phyloP scores from a whole-genome alignment of 2,888 invertebrate species.

The Heliothis peltigera region DNA sequence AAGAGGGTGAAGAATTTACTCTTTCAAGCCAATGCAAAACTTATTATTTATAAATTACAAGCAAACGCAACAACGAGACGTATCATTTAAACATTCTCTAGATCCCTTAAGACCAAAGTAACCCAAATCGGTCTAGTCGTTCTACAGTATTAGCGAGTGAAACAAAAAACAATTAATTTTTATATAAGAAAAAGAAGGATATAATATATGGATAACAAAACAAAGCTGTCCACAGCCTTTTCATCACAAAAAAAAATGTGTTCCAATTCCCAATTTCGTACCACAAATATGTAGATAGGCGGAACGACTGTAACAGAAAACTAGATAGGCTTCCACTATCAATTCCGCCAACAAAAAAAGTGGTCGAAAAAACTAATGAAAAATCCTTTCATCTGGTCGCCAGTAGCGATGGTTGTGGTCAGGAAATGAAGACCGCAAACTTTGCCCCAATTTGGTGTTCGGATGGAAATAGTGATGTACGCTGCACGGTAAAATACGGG shows the following conservation, averaged over 20 bases:
- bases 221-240: not conserved
- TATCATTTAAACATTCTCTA: too few species aligned
- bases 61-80: too few species aligned
- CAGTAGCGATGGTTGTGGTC: conserved; percentile 57
- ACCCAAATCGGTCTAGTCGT: too few species aligned
- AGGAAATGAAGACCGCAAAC: conserved; percentile 83
- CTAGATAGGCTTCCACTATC: conserved; percentile 49
- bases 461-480: conserved; percentile 53
- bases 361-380: conserved; percentile 61
- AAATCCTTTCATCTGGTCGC: conserved; percentile 64
- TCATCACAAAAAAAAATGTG: conserved; percentile 29
- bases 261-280: conserved; percentile 43
- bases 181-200: too few species aligned
- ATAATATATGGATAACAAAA: not conserved
- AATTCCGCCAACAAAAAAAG: conserved; percentile 56
- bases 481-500: conserved; percentile 16
- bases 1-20: too few species aligned
- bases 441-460: conserved; percentile 70
- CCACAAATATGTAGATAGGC: conserved; percentile 52
- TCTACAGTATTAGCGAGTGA: too few species aligned
- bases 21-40: too few species aligned
- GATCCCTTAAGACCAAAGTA: too few species aligned
- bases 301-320: conserved; percentile 32
- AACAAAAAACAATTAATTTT: too few species aligned
- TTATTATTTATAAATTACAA: too few species aligned